Base-by-base conservation (phyloP, 2,888 invertebrate genomes). In the Acanthococcus lagerstroemiae region DNA sequence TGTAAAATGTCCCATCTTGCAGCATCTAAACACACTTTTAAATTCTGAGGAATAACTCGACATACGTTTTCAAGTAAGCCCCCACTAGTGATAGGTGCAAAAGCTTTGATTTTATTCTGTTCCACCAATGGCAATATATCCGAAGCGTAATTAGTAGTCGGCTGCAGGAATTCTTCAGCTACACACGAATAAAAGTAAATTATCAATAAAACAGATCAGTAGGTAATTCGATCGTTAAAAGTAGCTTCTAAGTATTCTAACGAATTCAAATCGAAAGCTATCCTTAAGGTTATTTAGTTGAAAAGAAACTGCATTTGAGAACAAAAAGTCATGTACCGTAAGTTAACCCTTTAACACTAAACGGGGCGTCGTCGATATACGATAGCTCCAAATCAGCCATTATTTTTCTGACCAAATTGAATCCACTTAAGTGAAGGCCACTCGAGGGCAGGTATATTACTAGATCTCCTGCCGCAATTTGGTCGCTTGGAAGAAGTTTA, bases 341-440 rank as follows among this genome's bases (percentile, higher is more conserved):
- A 3, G 69, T 66, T 26, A 55, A 57, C 1, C 56, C 82, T 7
- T 79, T 78, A 63, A 79, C 73, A 76, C 90, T 84, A 75, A 93
- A 85, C 0, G 88, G 86, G 3, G 89, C 86, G 65, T 77, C 76
- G 72, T 89, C 87, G 1, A 77, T 76, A 63, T 87, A 88, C 72
- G 81, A 80, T 25, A 86, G 78, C 0, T 84, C 83, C 1, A 82
- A 78, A 55, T 84, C 79, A 55, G 84, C 80, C 75, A 96, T 80
- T 44, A 92, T 82, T 73, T 84, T 86, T 72, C 94, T 81, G 56
- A 96, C 87, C 52, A 94, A 78, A 74, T 93, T 93, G 77, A 90
- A 96, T 0, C 97, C 96, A 73, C 95, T 94, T 74, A 94, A 94
- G 74, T 99, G 97, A 9, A 95, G 81, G 6, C 97, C 97, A 69